Evolutionary conservation across 2,888 invertebrate species (phyloP).

Genomic region (Callosobruchus maculatus): DNA sequence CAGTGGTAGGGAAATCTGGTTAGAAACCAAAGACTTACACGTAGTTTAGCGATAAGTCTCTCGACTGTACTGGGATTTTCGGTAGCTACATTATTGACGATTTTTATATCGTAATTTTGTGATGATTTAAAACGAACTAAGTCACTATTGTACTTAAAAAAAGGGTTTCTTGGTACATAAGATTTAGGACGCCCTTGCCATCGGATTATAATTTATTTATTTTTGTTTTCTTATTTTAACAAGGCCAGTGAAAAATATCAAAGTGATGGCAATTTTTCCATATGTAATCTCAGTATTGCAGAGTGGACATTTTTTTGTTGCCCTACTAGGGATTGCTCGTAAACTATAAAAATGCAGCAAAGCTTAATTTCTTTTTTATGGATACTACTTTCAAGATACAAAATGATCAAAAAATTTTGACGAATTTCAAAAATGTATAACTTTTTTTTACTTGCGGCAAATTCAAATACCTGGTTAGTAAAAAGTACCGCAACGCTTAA

Average conservation of each 20-base stretch:
- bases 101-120: slow-evolving; percentile 37
- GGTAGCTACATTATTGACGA: slow-evolving; percentile 10
- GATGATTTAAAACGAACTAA: slow-evolving; percentile 44
- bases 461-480: too few species aligned
- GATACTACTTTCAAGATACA: neutral
- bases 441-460: too few species aligned
- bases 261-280: too few species aligned
- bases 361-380: too few species aligned
- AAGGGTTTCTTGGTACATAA: slow-evolving; percentile 23
- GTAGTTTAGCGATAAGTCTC: slow-evolving; percentile 30
- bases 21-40: slow-evolving; percentile 48
- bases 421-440: too few species aligned
- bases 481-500: too few species aligned
- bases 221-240: slow-evolving; percentile 15
- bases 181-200: slow-evolving; percentile 17
- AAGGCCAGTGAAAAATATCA: slow-evolving; percentile 10
- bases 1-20: slow-evolving; percentile 25
- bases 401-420: too few species aligned
- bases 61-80: slow-evolving; percentile 19
- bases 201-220: slow-evolving; percentile 22
- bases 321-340: too few species aligned
- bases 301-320: too few species aligned
- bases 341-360: too few species aligned
- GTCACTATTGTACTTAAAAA: slow-evolving; percentile 40
- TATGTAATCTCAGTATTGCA: too few species aligned